Evolutionary conservation across 2,888 invertebrate species (phyloP), one percentile per base, ranked within the genome.

Genomic region (Nemapogon koenigi): DNA sequence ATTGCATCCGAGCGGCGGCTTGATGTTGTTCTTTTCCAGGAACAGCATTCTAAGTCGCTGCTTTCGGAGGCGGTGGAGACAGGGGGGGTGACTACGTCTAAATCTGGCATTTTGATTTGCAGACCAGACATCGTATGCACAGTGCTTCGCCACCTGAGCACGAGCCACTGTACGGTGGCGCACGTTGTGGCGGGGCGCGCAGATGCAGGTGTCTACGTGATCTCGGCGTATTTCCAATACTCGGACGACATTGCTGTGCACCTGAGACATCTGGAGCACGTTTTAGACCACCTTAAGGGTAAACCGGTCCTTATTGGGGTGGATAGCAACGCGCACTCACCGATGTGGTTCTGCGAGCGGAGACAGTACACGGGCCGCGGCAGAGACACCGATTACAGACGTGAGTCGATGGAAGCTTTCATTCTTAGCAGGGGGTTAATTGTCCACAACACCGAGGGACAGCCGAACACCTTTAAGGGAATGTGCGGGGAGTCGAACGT

Each of bases 11-110:
- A 43, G 1, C 15, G 32, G 1, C 30, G 29, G 0, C 22, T 54
- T 1, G 51, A 51, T 4, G 7, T 51, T 2, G 38, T 49, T 1
- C 46, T 54, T 0, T 41, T 52, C 0, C 52, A 53, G 30, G 53
- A 54, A 27, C 51, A 49, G 16, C 49, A 50, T 14, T 8, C 22
- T 10, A 10, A 16, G 27, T 8, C 30, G 22, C 22, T 3, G 11
- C 3, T 10, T 4, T 14, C 25, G 13, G 27, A 28, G 1, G 16
- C 39, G 0, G 14, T 42, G 4, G 42, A 43, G 26, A 1, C 4
- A n/a, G 37, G 45, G 3, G 7, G 8, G 1, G 3, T 2, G 4
- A 43, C 49, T 0, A 50, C 43, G 14, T 46, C 45, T 4, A 53
- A 46, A 1, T 46, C 45, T 4, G 54, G 47, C 1, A 8, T 52